These are phyloP conservation scores for Ranitomeya imitator DNA, from an alignment of 2,113 vertebrate species.

Conservation along the genomic window DNA sequence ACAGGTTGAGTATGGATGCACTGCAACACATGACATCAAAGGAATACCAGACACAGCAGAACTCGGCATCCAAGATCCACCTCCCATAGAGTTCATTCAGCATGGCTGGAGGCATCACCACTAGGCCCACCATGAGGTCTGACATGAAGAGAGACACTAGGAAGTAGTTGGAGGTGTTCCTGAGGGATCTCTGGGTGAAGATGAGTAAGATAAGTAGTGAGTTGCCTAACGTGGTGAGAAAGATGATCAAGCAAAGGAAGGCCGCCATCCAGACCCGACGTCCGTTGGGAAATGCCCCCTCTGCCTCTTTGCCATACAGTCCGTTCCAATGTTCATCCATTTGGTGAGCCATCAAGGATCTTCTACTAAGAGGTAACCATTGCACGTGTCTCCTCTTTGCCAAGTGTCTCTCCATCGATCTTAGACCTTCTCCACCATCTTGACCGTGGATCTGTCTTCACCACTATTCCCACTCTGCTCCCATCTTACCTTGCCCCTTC, in stretches of 20 bases:
- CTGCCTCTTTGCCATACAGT: conserved; percentile 33
- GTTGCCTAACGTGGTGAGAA: conserved; percentile 85
- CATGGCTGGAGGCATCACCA: conserved; percentile 97
- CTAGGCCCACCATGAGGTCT: conserved; percentile 94
- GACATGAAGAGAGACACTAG: conserved; percentile 95
- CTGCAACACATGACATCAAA: conserved; percentile 98
- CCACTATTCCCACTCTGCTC: background rate
- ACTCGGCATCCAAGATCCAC: conserved; percentile 84
- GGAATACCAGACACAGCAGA: conserved; percentile 92
- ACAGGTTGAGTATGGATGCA: conserved; percentile 96
- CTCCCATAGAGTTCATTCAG: conserved; percentile 88
- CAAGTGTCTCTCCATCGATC: background rate
- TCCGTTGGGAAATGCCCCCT: conserved; percentile 50
- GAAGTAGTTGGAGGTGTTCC: conserved; percentile 96
- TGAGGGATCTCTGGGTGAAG: conserved; percentile 86
- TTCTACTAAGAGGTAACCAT: conserved; percentile 45
- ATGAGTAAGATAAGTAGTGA: conserved; percentile 87
- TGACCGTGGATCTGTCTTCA: background rate
- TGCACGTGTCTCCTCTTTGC: background rate
- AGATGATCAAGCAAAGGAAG: conserved; percentile 86
- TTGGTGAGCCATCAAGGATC: conserved; percentile 16
- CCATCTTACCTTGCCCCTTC: background rate
- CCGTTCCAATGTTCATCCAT: conserved; percentile 61
- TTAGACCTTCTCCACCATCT: background rate
- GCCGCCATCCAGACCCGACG: conserved; percentile 82